Evolutionary conservation across 1,140 invertebrate genomes (phyloP).

Genomic region (Chrysopa pallens): DNA sequence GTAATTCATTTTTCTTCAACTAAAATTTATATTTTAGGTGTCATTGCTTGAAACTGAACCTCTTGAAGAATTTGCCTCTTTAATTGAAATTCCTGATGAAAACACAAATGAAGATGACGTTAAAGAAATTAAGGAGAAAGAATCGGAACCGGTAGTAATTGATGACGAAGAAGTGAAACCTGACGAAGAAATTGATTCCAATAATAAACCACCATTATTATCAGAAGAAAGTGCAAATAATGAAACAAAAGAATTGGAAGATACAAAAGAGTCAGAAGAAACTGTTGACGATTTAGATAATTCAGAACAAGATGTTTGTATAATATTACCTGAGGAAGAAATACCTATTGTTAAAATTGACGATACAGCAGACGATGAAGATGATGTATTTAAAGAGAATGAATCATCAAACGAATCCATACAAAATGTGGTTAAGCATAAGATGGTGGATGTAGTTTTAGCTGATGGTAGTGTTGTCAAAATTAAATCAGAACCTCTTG

Average conservation of each 20-base stretch:
- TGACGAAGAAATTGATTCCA: conserved; percentile 22
- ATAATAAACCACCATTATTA: conserved; percentile 15
- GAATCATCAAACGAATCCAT: neutral
- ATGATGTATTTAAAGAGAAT: conserved; percentile 14
- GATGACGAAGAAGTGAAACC: conserved; percentile 13
- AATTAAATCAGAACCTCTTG: conserved; percentile 37
- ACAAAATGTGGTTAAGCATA: conserved; percentile 7
- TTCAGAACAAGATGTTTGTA: conserved; percentile 33
- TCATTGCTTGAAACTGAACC: conserved; percentile 8
- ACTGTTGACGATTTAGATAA: conserved; percentile 31
- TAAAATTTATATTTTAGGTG: neutral
- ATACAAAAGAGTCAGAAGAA: conserved; percentile 13
- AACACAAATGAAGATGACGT: conserved; percentile 9
- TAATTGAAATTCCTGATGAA: conserved; percentile 8
- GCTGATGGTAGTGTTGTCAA: conserved; percentile 21
- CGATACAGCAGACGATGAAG: conserved; percentile 24
- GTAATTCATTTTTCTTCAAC: too few species aligned
- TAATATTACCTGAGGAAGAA: conserved; percentile 21
- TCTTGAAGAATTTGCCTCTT: conserved; percentile 8
- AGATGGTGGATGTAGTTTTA: conserved; percentile 7
- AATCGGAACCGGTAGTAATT: conserved; percentile 9
- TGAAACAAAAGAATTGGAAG: conserved; percentile 7
- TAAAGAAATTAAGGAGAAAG: conserved; percentile 13
- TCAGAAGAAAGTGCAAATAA: conserved; percentile 13
- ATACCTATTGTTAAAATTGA: conserved; percentile 21